Percentiles rank a stretch among this genome's conserved stretches.
phyloP scores from a whole-genome alignment of 1,140 invertebrate species.

The Ptiloglossa arizonensis region DNA sequence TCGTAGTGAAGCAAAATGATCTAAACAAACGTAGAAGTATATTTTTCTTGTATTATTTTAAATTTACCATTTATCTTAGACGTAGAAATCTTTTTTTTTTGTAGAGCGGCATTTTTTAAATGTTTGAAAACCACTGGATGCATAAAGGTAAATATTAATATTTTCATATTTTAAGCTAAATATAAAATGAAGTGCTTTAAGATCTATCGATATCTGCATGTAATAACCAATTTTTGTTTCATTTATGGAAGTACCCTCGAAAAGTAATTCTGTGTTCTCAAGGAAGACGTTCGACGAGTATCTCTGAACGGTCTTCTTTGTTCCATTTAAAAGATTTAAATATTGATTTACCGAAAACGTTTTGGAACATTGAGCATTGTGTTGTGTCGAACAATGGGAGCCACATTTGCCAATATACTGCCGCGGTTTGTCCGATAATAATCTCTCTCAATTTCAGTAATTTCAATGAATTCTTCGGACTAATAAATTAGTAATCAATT shows the following conservation, averaged over 20 bases:
- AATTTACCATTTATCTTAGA: too few species aligned
- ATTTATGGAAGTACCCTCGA: not conserved
- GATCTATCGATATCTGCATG: too few species aligned
- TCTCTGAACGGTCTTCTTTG: not conserved
- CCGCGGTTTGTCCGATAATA: conserved; percentile 16
- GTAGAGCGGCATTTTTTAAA: too few species aligned
- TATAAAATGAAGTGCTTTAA: too few species aligned
- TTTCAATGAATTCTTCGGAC: conserved; percentile 34
- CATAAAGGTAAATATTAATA: too few species aligned
- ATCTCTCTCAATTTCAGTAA: conserved; percentile 31
- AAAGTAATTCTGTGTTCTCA: not conserved
- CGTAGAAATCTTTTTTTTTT: too few species aligned
- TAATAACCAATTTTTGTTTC: not conserved
- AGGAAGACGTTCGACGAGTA: not conserved
- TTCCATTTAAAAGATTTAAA: not conserved
- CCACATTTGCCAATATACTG: not conserved
- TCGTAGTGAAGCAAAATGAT: too few species aligned
- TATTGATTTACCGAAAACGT: conserved; percentile 19
- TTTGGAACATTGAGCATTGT: conserved; percentile 6
- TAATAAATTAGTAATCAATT: conserved; percentile 43
- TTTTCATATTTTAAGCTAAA: too few species aligned
- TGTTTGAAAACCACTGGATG: too few species aligned
- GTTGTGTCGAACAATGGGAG: conserved; percentile 6
- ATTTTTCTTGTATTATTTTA: too few species aligned
- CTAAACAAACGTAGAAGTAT: too few species aligned